Conservation (phyloP, 2,888 invertebrate species). For the Heterodera filipjevi region DNA sequence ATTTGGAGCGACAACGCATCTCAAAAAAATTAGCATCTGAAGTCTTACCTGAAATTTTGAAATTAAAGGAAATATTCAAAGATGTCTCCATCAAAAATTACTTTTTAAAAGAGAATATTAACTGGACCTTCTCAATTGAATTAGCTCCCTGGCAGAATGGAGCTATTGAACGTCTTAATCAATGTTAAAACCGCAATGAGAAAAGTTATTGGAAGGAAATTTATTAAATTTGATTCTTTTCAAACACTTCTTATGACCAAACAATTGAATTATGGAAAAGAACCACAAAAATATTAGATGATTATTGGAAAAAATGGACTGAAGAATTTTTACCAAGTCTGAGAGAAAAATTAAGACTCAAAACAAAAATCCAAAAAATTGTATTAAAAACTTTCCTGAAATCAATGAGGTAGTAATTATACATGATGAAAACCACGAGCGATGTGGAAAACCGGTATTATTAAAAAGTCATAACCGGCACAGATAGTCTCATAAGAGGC, state of each 20-base stretch:
- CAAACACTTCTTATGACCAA: too few relatives aligned
- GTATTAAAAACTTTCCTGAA: too few relatives aligned
- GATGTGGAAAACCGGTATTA: too few relatives aligned
- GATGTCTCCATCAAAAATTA: background rate
- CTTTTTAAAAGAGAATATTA: background rate
- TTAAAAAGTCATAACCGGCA: too few relatives aligned
- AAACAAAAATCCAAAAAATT: too few relatives aligned
- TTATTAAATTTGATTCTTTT: too few relatives aligned
- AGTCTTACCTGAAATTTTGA: background rate
- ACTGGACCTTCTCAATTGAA: background rate
- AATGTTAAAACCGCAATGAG: background rate
- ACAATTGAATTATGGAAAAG: too few relatives aligned
- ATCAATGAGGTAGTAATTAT: too few relatives aligned
- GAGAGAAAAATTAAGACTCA: too few relatives aligned
- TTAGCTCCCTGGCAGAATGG: background rate
- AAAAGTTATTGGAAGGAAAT: background rate
- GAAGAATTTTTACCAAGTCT: background rate
- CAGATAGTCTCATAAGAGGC: too few relatives aligned
- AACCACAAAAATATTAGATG: background rate
- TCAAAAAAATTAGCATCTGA: background rate
- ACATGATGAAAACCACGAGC: too few relatives aligned
- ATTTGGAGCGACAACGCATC: background rate
- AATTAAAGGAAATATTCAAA: background rate
- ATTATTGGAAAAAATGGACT: background rate
- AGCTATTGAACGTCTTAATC: background rate